Evolutionary conservation across 92 coral and sea anemone genomes (phyloP).

Genomic region (Epizoanthus rinbou): DNA sequence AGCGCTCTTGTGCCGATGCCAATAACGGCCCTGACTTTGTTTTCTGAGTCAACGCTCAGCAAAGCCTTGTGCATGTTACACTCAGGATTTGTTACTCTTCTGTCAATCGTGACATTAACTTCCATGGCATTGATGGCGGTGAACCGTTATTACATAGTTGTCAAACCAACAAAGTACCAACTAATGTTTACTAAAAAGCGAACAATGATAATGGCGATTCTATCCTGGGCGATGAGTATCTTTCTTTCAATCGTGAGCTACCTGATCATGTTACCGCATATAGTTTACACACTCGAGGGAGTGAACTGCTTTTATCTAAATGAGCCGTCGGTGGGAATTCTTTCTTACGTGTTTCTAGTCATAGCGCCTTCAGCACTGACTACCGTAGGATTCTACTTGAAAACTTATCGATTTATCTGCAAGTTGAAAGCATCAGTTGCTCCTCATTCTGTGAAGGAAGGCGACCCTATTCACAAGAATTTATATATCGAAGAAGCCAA

Average conservation of each 20-base stretch:
- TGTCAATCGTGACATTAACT: slow-evolving; percentile 10
- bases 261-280: not conserved
- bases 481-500: slow-evolving; percentile 25
- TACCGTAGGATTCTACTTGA: slow-evolving; percentile 16
- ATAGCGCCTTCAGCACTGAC: slow-evolving; percentile 6
- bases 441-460: not conserved
- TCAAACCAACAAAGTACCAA: slow-evolving; percentile 23
- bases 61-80: slow-evolving; percentile 21
- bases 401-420: slow-evolving; percentile 2
- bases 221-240: slow-evolving; percentile 11
- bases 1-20: slow-evolving; percentile 26
- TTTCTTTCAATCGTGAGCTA: slow-evolving; percentile 12
- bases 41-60: slow-evolving; percentile 8
- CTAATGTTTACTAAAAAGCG: slow-evolving; percentile 4
- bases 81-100: slow-evolving; percentile 29
- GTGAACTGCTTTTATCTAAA: slow-evolving; percentile 31
- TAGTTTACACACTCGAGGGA: slow-evolving; percentile 5
- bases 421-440: slow-evolving; percentile 22
- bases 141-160: slow-evolving; percentile 19
- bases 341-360: slow-evolving; percentile 1
- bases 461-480: not conserved
- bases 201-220: slow-evolving; percentile 6
- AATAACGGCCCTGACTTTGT: slow-evolving; percentile 12
- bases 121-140: slow-evolving; percentile 30
- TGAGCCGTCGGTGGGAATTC: not conserved